Base-by-base conservation (phyloP, 2,888 invertebrate species). In the Sphaerophoria taeniata region DNA sequence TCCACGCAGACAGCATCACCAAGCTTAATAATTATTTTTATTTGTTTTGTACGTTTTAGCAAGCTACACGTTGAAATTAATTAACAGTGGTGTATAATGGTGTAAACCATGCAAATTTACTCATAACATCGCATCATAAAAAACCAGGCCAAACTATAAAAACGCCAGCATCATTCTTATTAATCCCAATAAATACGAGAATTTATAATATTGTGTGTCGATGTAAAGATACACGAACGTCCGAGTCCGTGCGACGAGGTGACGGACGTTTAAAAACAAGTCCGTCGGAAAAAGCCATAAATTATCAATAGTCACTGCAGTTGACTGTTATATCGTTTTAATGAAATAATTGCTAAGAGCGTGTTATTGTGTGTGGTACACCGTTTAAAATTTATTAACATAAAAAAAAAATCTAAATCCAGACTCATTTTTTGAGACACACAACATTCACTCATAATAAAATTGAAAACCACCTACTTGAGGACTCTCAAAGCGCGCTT, bases 281-380 rank as follows among this genome's bases (percentile, higher is more conserved):
- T 24, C 24, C 70, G 77, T 83, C 80, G 76, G 82, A 78, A 87
- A 85, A 85, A 80, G 85, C 87, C 81, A 86, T 88, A 88, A 88
- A 88, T 87, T 88, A 88, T 86, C 83, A 87, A 87, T 87, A 88
- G 87, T 87, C 87, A 87, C 87, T 87, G 87, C 87, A 87, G 87
- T 85, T 88, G 87, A 88, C 87, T 85, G 88, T 87, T 88, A 88
- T 88, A 87, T 88, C 88, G 87, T 83, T 88, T 88, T 88, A 88
- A 88, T 88, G 88, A 87, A 88, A 88, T 88, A 88, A 88, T 88
- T 88, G 87, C 87, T 85, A 78, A 81, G 88, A 84, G 87, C 80
- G 79, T 84, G 75, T 49, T 43, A 39, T 43, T 65, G 43, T 45
- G 65, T 49, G 34, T 80, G 75, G 67, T 76, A 76, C 49, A 75